Evolutionary conservation across 1,140 invertebrate species (phyloP).

Genomic region (Euglossa dilemma): DNA sequence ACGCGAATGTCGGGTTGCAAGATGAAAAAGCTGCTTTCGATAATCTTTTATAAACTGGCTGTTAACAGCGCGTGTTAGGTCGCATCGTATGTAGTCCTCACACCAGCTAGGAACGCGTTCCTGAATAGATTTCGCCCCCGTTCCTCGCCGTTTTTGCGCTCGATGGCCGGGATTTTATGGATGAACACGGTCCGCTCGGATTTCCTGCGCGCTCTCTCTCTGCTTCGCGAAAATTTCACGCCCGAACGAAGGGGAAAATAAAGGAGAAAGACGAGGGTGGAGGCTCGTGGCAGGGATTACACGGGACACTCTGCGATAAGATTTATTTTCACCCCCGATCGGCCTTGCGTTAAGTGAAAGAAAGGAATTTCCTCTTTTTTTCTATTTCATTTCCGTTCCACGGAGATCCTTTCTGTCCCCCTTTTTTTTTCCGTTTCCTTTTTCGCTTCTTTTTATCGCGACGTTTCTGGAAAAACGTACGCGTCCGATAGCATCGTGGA

Average conservation of each 20-base stretch:
- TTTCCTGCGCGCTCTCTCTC: not conserved
- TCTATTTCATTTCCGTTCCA: not conserved
- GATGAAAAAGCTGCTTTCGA: not conserved
- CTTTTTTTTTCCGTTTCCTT: not conserved
- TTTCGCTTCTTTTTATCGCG: too few species aligned
- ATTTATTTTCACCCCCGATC: not conserved
- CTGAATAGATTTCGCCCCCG: constrained; percentile 18
- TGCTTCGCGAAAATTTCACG: constrained; percentile 19
- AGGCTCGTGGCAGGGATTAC: not conserved
- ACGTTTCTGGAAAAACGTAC: too few species aligned
- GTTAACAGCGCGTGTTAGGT: not conserved
- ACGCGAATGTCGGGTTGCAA: not conserved
- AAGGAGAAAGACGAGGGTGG: not conserved
- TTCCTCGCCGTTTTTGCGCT: not conserved
- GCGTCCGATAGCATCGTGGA: too few species aligned
- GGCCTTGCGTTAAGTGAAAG: not conserved
- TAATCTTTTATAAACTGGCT: constrained; percentile 6
- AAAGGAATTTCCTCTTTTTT: not conserved
- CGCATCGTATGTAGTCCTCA: not conserved
- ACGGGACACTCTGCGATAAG: not conserved
- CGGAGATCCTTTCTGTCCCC: not conserved
- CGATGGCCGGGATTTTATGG: constrained; percentile 17
- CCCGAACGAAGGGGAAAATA: constrained; percentile 1
- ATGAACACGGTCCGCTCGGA: not conserved
- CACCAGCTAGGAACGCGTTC: not conserved